These are phyloP conservation scores for Paraescarpia echinospica DNA, from an alignment of 1,140 invertebrate genomes.

Conservation along the genomic window DNA sequence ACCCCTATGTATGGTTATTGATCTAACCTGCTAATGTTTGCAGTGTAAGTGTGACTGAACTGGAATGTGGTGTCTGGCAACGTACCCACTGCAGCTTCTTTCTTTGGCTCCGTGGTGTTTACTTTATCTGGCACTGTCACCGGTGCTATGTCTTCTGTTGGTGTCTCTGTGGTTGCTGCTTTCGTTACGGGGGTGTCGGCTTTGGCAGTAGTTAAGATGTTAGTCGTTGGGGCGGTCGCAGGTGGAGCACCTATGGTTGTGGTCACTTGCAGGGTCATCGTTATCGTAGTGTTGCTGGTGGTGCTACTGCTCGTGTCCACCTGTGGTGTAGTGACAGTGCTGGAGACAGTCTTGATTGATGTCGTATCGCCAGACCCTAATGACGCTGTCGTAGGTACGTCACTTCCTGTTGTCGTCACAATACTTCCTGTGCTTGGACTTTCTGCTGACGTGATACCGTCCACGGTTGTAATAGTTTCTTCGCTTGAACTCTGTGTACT, in stretches of 20 bases:
- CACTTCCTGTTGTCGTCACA: too few species aligned
- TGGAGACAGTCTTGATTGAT: not conserved
- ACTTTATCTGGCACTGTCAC: not conserved
- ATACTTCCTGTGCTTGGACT: not conserved
- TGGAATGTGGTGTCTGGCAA: not conserved
- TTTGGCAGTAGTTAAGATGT: not conserved
- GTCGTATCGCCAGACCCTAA: not conserved
- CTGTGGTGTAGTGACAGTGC: not conserved
- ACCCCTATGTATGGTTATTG: too few species aligned
- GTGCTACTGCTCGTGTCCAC: not conserved
- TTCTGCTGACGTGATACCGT: not conserved
- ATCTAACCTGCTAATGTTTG: too few species aligned
- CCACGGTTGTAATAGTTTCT: not conserved
- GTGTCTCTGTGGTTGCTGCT: not conserved
- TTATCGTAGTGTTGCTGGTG: not conserved
- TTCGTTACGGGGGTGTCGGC: not conserved
- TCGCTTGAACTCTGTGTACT: too few species aligned
- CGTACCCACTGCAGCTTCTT: not conserved
- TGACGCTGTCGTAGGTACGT: not conserved
- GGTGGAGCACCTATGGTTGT: not conserved
- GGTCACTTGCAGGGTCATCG: not conserved
- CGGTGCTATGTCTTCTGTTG: too few species aligned
- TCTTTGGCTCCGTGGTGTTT: not conserved
- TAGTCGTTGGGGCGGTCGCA: too few species aligned
- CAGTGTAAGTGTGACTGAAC: too few species aligned